phyloP scores from a whole-genome alignment of 2,797 vertebrate species.

The Helostoma temminkii region DNA sequence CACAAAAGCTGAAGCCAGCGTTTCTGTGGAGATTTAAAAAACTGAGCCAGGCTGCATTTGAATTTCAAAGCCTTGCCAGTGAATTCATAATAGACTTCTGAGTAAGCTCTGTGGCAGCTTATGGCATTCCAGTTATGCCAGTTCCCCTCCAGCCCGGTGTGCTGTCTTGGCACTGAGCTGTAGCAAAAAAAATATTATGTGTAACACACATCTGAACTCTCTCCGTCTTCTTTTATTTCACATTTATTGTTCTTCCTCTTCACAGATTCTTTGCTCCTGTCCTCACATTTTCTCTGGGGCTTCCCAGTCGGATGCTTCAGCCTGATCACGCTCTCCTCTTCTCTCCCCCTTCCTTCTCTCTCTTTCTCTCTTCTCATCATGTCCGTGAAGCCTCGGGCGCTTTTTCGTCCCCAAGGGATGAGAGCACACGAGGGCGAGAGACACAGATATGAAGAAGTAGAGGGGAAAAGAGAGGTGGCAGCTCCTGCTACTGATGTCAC shows the following conservation, averaged over 20 bases:
- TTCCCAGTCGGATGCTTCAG: slow-evolving; percentile 39
- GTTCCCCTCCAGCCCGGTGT: slow-evolving; percentile 45
- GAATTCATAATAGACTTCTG: slow-evolving; percentile 65
- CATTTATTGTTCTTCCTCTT: background rate
- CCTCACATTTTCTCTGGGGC: slow-evolving; percentile 29
- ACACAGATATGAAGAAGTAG: slow-evolving; percentile 30
- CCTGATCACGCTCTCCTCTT: slow-evolving; percentile 47
- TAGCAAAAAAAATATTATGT: slow-evolving; percentile 20
- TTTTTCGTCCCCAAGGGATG: slow-evolving; percentile 46
- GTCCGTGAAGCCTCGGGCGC: slow-evolving; percentile 54
- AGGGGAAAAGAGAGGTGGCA: slow-evolving; percentile 50
- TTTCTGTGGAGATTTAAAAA: slow-evolving; percentile 54
- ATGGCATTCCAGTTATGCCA: slow-evolving; percentile 63
- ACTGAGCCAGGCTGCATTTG: slow-evolving; percentile 53
- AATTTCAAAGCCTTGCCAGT: slow-evolving; percentile 67
- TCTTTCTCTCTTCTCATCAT: slow-evolving; percentile 39
- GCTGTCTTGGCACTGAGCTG: slow-evolving; percentile 21
- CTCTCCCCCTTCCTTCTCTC: background rate
- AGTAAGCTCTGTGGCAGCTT: slow-evolving; percentile 65
- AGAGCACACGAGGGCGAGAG: slow-evolving; percentile 51
- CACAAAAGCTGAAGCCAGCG: slow-evolving; percentile 40
- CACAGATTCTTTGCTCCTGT: slow-evolving; percentile 10
- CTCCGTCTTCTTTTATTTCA: slow-evolving; percentile 1
- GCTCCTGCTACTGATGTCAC: slow-evolving; percentile 59
- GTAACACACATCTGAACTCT: slow-evolving; percentile 17